A percentile compares a stretch with the other conserved stretches of the same genome.
Conservation (phyloP, 2,888 invertebrate species). For the Dicyrtomina minuta region DNA sequence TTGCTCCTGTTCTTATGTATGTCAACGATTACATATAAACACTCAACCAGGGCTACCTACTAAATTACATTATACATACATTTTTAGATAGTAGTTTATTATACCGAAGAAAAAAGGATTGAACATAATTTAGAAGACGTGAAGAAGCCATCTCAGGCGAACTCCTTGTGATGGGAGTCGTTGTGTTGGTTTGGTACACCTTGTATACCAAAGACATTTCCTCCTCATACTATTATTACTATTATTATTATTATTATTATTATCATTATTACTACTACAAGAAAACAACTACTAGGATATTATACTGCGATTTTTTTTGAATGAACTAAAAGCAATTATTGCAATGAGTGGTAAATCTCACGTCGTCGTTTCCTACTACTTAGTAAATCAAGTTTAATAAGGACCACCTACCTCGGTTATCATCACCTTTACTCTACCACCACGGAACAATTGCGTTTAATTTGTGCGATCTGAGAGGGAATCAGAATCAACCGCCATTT, state of each 20-base stretch:
- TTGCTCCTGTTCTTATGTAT: not conserved
- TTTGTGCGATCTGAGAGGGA: too few relatives aligned
- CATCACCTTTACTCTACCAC: too few relatives aligned
- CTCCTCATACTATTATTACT: constrained; percentile 4
- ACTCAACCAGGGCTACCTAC: constrained; percentile 15
- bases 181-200: constrained; percentile 29
- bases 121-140: constrained; percentile 8
- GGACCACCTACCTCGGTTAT: too few relatives aligned
- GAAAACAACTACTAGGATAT: not conserved
- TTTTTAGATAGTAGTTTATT: not conserved
- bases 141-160: constrained; percentile 21
- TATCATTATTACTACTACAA: constrained; percentile 4
- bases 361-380: too few relatives aligned
- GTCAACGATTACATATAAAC: not conserved
- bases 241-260: constrained; percentile 11
- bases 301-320: too few relatives aligned
- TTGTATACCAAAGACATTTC: constrained; percentile 33
- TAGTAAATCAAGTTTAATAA: too few relatives aligned
- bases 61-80: constrained; percentile 9
- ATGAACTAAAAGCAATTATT: too few relatives aligned
- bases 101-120: not conserved
- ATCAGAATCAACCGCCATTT: not conserved
- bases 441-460: too few relatives aligned
- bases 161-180: constrained; percentile 15
- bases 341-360: too few relatives aligned